These are phyloP conservation scores for Hoplias malabaricus DNA, from an alignment of 2,113 vertebrate genomes.

Conservation along the genomic window DNA sequence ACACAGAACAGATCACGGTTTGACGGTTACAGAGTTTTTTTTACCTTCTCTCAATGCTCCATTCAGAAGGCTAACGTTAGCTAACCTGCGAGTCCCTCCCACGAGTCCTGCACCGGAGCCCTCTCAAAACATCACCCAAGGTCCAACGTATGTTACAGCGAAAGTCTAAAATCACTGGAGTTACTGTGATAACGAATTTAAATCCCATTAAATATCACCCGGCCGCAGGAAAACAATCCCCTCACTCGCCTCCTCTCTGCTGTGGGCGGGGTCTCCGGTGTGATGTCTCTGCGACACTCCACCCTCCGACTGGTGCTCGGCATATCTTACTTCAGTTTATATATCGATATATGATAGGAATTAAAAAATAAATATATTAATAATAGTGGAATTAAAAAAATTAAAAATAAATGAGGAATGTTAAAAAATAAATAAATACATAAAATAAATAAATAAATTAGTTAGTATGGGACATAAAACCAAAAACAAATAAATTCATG, in stretches of 20 bases:
- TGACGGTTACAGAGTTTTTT: neutral
- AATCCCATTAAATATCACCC: neutral
- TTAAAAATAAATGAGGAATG: too few species aligned
- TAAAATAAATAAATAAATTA: too few species aligned
- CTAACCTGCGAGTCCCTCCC: neutral
- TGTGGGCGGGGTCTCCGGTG: neutral
- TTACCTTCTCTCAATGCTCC: neutral
- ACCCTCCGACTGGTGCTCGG: too few species aligned
- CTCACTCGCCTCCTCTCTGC: neutral
- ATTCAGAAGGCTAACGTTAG: neutral
- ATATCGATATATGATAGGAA: too few species aligned
- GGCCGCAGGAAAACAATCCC: neutral
- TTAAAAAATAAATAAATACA: too few species aligned
- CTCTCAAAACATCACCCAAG: neutral
- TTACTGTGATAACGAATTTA: too few species aligned
- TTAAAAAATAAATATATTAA: too few species aligned
- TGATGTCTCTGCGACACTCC: too few species aligned
- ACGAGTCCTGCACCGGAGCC: neutral
- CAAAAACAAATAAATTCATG: too few species aligned
- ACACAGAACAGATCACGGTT: neutral
- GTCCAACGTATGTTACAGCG: neutral
- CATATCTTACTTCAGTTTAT: too few species aligned
- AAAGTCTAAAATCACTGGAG: neutral
- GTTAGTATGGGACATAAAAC: too few species aligned
- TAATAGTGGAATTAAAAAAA: too few species aligned